Percentiles rank a stretch among this genome's conserved stretches.
Conservation (phyloP, 2,113 vertebrate species). For the Myocastor coypus region DNA sequence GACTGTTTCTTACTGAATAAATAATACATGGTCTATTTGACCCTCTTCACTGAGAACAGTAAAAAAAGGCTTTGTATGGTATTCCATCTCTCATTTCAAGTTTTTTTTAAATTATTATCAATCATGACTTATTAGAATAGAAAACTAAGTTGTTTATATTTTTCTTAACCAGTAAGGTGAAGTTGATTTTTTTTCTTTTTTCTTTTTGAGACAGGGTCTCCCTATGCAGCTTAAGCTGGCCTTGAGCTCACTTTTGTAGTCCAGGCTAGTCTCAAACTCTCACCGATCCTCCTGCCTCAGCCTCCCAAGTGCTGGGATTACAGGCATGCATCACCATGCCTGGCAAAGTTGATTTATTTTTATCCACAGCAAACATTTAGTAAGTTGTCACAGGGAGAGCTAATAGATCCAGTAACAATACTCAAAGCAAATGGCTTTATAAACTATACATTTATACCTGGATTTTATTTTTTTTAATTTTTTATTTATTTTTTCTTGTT, state of each 20-base stretch:
- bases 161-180: constrained; percentile 10
- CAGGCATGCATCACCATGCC: too few species aligned
- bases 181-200: constrained; percentile 16
- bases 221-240: too few species aligned
- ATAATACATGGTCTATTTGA: constrained; percentile 80
- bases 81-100: background rate
- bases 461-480: background rate
- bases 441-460: background rate
- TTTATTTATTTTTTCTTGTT: too few species aligned
- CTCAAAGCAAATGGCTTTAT: background rate
- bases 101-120: background rate
- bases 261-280: too few species aligned
- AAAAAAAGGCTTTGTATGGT: constrained; percentile 61
- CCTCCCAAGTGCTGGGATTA: too few species aligned
- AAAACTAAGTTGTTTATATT: constrained; percentile 28
- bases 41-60: constrained; percentile 73
- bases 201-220: too few species aligned
- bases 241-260: too few species aligned
- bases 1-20: constrained; percentile 72
- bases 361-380: background rate
- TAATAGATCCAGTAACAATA: background rate
- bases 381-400: background rate
- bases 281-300: too few species aligned
- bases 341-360: constrained; percentile 11
- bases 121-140: constrained; percentile 22